A percentile compares a stretch with the other conserved stretches of the same genome.
phyloP scores from a whole-genome alignment of 2,888 invertebrate species.

The Drosophila barbarae region DNA sequence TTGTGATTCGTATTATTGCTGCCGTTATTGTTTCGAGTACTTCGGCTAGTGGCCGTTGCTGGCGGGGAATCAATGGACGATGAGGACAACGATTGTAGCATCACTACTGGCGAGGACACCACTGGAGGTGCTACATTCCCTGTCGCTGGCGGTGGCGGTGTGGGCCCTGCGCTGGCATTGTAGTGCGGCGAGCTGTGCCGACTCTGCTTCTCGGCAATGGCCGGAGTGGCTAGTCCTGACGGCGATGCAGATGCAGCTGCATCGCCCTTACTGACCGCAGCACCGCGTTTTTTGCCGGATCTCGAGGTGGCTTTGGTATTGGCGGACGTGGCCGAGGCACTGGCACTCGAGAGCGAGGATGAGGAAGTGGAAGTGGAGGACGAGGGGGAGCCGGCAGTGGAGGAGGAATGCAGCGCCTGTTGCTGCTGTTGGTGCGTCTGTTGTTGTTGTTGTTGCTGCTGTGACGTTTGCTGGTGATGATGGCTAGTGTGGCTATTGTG shows the following conservation, averaged over 20 bases:
- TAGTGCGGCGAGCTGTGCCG: constrained; percentile 60
- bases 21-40: constrained; percentile 48
- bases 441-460: constrained; percentile 13
- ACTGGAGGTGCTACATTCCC: constrained; percentile 53
- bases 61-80: constrained; percentile 58
- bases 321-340: constrained; percentile 9
- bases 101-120: constrained; percentile 64
- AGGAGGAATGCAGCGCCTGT: constrained; percentile 28
- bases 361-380: constrained; percentile 28
- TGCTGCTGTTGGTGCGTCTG: constrained; percentile 14
- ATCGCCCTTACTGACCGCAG: constrained; percentile 61
- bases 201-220: constrained; percentile 34
- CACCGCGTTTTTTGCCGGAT: constrained; percentile 78
- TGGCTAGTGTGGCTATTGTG: constrained; percentile 54
- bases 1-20: constrained; percentile 45
- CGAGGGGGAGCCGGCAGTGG: constrained; percentile 25
- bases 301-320: constrained; percentile 47
- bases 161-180: constrained; percentile 57
- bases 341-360: constrained; percentile 15
- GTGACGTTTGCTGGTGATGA: constrained; percentile 46
- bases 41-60: constrained; percentile 48
- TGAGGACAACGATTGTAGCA: constrained; percentile 66
- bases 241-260: constrained; percentile 16
- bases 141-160: constrained; percentile 62
- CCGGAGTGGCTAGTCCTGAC: constrained; percentile 19